These are phyloP conservation scores for Linepithema humile DNA, from an alignment of 1,140 invertebrate genomes.

Conservation along the genomic window DNA sequence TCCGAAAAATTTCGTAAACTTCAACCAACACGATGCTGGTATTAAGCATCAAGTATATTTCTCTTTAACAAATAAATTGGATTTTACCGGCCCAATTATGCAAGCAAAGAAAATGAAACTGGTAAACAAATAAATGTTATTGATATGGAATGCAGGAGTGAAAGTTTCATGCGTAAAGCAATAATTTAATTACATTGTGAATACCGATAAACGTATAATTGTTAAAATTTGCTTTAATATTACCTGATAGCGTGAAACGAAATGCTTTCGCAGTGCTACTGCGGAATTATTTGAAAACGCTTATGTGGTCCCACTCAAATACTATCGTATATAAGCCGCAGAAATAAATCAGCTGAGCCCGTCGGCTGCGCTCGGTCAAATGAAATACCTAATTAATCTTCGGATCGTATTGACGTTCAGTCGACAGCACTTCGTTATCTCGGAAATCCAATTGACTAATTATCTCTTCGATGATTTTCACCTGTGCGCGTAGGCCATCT, in stretches of 20 bases:
- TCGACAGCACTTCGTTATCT: constrained; percentile 36
- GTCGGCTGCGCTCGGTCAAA: too few relatives aligned
- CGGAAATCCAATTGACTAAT: constrained; percentile 62
- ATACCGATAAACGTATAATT: not conserved
- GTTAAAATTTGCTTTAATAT: not conserved
- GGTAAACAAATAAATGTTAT: constrained; percentile 1
- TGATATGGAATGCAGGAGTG: not conserved
- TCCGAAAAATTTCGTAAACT: not conserved
- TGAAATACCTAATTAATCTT: constrained; percentile 52
- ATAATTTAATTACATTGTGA: not conserved
- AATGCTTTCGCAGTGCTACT: not conserved
- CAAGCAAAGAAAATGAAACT: not conserved
- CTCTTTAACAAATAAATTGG: not conserved
- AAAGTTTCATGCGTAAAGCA: not conserved
- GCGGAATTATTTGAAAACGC: not conserved
- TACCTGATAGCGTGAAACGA: not conserved
- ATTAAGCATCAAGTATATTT: not conserved
- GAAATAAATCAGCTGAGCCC: constrained; percentile 1
- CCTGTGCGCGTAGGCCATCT: constrained; percentile 5
- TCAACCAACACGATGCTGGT: not conserved
- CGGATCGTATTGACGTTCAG: constrained; percentile 9
- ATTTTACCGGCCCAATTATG: not conserved
- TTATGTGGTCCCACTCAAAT: too few relatives aligned
- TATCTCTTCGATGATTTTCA: constrained; percentile 51
- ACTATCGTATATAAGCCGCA: not conserved